Percentiles rank a stretch among this genome's conserved stretches.
Conservation (phyloP, 2,797 vertebrate genomes). For the Chromobotia macracanthus region DNA sequence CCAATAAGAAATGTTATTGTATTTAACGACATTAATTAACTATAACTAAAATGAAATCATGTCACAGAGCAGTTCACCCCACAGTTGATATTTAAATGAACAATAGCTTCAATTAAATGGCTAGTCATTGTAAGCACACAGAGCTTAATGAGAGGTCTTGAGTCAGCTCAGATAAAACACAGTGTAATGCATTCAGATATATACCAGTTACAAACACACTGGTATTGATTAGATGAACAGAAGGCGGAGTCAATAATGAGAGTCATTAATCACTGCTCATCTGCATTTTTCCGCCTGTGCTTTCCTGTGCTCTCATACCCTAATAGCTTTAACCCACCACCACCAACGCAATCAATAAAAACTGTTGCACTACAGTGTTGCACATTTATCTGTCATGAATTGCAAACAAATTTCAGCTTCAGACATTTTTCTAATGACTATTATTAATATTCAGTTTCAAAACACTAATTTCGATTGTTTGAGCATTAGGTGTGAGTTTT, state of each 20-base stretch:
- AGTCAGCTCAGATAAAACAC: neutral
- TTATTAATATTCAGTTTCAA: constrained; percentile 34
- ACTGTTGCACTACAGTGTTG: neutral
- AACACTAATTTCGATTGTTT: constrained; percentile 48
- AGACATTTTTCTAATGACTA: neutral
- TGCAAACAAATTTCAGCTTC: neutral
- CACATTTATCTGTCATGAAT: constrained; percentile 22
- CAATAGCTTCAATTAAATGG: constrained; percentile 1
- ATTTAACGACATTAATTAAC: constrained; percentile 12
- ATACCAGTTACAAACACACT: neutral
- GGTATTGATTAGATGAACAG: constrained; percentile 18
- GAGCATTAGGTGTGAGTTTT: constrained; percentile 24
- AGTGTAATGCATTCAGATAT: neutral
- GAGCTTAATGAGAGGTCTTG: neutral
- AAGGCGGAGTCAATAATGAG: constrained; percentile 11
- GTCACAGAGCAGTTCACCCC: neutral
- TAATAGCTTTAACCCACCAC: neutral
- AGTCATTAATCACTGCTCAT: constrained; percentile 31
- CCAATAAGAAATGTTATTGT: constrained; percentile 4
- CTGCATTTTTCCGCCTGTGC: neutral
- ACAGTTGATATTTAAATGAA: constrained; percentile 12
- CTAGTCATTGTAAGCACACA: neutral
- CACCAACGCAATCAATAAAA: constrained; percentile 1
- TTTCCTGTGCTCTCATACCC: constrained; percentile 14
- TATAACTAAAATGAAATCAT: neutral